These are phyloP conservation scores for Lerema accius DNA, from an alignment of 1,140 invertebrate genomes.

Conservation along the genomic window DNA sequence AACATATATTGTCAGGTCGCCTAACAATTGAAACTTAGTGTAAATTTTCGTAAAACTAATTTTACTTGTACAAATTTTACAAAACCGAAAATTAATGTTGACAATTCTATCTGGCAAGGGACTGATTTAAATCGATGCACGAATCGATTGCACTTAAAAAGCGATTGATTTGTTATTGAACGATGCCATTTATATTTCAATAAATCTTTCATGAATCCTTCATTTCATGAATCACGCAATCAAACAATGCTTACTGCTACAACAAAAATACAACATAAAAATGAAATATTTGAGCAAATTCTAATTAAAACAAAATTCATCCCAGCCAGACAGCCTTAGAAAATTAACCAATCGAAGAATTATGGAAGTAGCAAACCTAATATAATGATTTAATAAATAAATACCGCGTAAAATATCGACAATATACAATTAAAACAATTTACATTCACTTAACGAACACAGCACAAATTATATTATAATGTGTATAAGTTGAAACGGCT, in stretches of 20 bases:
- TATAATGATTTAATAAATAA: slow-evolving; percentile 81
- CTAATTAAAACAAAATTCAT: slow-evolving; percentile 64
- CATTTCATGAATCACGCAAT: slow-evolving; percentile 27
- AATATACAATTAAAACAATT: slow-evolving; percentile 82
- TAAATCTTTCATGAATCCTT: slow-evolving; percentile 4
- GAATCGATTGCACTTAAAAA: slow-evolving; percentile 46
- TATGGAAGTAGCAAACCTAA: slow-evolving; percentile 68
- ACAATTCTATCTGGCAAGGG: slow-evolving; percentile 69
- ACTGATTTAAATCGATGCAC: slow-evolving; percentile 37
- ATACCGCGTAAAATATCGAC: slow-evolving; percentile 78
- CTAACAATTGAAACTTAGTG: slow-evolving; percentile 73
- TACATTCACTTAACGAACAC: slow-evolving; percentile 81
- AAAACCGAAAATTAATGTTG: slow-evolving; percentile 54
- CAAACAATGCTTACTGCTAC: slow-evolving; percentile 51
- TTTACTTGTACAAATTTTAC: slow-evolving; percentile 61
- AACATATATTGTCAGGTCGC: slow-evolving; percentile 61
- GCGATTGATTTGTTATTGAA: slow-evolving; percentile 29
- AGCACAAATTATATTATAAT: slow-evolving; percentile 73
- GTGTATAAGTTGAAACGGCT: slow-evolving; percentile 70
- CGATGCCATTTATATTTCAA: slow-evolving; percentile 12
- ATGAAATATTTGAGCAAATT: slow-evolving; percentile 72
- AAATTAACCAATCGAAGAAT: slow-evolving; percentile 57
- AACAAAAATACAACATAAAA: slow-evolving; percentile 55
- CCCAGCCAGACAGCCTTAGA: slow-evolving; percentile 70
- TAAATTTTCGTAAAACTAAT: slow-evolving; percentile 68